Base-by-base conservation (phyloP, 2,113 vertebrate species). In the Dromaius novaehollandiae region DNA sequence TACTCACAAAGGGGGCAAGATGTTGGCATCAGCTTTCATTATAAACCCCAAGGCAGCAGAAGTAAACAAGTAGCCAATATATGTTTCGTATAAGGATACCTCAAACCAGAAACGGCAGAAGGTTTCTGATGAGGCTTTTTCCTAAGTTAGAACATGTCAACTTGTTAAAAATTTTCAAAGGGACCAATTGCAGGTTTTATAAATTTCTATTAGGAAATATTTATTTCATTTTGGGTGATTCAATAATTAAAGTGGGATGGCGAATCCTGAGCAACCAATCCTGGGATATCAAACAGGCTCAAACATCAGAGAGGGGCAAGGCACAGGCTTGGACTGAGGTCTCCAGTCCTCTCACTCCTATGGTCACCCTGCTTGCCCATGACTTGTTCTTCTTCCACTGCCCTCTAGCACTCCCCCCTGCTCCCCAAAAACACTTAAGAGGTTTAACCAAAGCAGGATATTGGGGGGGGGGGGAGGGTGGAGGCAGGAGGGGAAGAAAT, bases 121-220 rank as follows among this genome's bases (percentile, higher is more conserved):
- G 93, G 36, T 51, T 80, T 87, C 82, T 78, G 79, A 64, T 48
- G 44, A 68, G 40, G 15, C n/a, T 94, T 92, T 92, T 93, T 71
- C 78, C 64, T 81, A 86, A 28, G 28, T 86, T 68, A 84, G 86
- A 21, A 75, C 46, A 30, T 5, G 25, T 70, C 73, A 93, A 1
- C 18, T 56, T 38, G 50, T 25, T 78, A 15, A 26, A 5, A 32
- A 75, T 80, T 85, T 95, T 82, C 60, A 64, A 79, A 32, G 80
- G 80, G 34, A 71, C 88, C 36, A 71, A 77, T 11, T 32, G 79
- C 44, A 74, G 50, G 12, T 95, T 94, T 81, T 60, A 51, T 68
- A 88, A 81, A 30, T 64, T 73, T 90, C 88, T 56, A 86, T 81
- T 68, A 94, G 83, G 88, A 96, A 84, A n/a, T 81, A 66, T 36